A percentile compares a stretch with the other conserved stretches of the same genome.
phyloP scores from a whole-genome alignment of 2,888 invertebrate species.

The Glaucopsyche alexis region DNA sequence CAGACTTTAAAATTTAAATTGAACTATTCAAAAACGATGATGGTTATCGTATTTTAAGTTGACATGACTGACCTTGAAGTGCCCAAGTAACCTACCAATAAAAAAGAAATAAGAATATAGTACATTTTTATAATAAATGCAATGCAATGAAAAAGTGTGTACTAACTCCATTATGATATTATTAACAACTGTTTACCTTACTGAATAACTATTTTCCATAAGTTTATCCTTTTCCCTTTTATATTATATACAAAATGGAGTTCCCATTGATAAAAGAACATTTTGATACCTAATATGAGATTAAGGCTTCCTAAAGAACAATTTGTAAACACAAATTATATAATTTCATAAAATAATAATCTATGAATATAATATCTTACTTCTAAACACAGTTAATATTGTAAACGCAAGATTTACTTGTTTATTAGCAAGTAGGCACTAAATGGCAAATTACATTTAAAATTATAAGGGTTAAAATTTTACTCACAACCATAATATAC shows the following conservation, averaged over 20 bases:
- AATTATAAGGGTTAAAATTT: conserved; percentile 56
- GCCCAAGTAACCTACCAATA: too few species aligned
- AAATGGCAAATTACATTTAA: conserved; percentile 72
- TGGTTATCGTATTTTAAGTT: too few species aligned
- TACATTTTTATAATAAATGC: not conserved
- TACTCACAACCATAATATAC: conserved; percentile 70
- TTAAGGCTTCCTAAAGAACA: not conserved
- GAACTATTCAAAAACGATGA: too few species aligned
- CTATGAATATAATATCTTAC: conserved; percentile 11
- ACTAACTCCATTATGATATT: not conserved
- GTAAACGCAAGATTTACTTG: not conserved
- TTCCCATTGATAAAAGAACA: not conserved
- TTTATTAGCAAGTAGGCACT: conserved; percentile 61
- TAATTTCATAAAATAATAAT: conserved; percentile 6
- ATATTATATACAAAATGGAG: too few species aligned
- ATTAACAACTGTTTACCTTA: too few species aligned
- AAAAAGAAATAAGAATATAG: not conserved
- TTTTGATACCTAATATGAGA: not conserved
- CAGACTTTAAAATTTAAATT: too few species aligned
- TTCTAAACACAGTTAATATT: conserved; percentile 1
- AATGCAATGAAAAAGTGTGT: not conserved
- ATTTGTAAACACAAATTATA: not conserved
- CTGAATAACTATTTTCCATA: too few species aligned
- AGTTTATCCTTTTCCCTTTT: too few species aligned
- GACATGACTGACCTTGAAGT: too few species aligned